Evolutionary conservation across 2,888 invertebrate genomes (phyloP).

Genomic region (Leptothorax acervorum): DNA sequence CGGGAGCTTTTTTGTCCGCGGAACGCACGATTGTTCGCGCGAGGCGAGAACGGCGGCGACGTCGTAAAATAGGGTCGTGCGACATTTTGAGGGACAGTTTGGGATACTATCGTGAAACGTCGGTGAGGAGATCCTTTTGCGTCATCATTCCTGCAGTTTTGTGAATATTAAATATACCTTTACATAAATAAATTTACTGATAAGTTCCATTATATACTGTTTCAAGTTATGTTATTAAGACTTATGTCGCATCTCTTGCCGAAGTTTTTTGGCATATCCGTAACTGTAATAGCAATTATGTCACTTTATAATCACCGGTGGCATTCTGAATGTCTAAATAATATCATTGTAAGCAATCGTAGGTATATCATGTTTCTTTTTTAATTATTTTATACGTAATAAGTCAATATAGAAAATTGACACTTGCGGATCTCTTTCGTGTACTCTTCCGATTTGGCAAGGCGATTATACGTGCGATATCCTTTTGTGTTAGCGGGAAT

Average conservation of each 20-base stretch:
- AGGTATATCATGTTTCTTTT: neutral
- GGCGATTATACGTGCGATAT: conserved; percentile 21
- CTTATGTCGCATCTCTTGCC: neutral
- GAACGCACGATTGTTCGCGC: conserved; percentile 73
- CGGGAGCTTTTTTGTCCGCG: conserved; percentile 72
- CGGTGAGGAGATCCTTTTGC: conserved; percentile 56
- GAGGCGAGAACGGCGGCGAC: conserved; percentile 67
- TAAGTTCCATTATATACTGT: neutral
- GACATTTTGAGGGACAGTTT: conserved; percentile 63
- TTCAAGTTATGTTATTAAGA: neutral
- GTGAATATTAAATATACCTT: neutral
- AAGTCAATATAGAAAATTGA: neutral
- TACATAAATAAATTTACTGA: neutral
- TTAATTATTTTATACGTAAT: neutral
- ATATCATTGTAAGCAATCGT: neutral
- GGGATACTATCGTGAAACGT: conserved; percentile 67
- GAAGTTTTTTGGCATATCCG: neutral
- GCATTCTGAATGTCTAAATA: neutral
- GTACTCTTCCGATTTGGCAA: conserved; percentile 10
- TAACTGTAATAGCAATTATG: neutral
- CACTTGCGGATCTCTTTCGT: neutral
- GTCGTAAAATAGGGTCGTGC: conserved; percentile 65
- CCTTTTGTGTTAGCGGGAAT: conserved; percentile 45
- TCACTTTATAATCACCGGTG: neutral
- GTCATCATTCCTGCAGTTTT: neutral